Base-by-base conservation (phyloP, 1,140 invertebrate species). In the Marisa cornuarietis region DNA sequence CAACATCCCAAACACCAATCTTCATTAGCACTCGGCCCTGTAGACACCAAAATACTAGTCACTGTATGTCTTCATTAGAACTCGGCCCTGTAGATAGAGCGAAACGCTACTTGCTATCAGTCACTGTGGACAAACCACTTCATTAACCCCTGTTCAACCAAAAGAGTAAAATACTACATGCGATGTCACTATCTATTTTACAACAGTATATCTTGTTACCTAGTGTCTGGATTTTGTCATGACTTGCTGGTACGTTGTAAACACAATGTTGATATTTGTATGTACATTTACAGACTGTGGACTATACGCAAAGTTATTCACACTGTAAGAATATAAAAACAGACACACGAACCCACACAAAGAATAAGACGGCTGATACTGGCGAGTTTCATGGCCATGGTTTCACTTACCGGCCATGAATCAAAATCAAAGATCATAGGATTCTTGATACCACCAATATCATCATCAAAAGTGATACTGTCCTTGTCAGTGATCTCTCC, bases 51-150 rank as follows among this genome's bases (percentile, higher is more conserved):
- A n/a, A n/a, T n/a, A n/a, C n/a, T n/a, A n/a, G n/a, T n/a, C n/a
- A n/a, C n/a, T n/a, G n/a, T n/a, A n/a, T n/a, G n/a, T 74, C 65
- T 86, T 86, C 24, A 86, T 63, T 31, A 78, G 83, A 11, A 83
- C 62, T n/a, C 71, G 51, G 18, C 81, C 80, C 85, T 85, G 75
- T 61, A 51, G 69, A 72, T 31, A 49, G 24, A n/a, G n/a, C 51
- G 51, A 52, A 51, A 26, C 52, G 31, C 31, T 42, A 4, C 31
- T 42, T 42, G 31, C 31, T 42, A 42, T 42, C 6, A 2, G 31
- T 42, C 31, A n/a, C 31, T 42, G 6, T 6, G 31, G 31, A 42
- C 31, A 42, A 31, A 9, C 3, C 31, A 42, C 3, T 42, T 42
- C 31, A 42, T 6, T 42, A 5, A 42, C 6, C 22, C n/a, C n/a